Base-by-base conservation (phyloP, 1,140 invertebrate species). In the Planococcus citri region DNA sequence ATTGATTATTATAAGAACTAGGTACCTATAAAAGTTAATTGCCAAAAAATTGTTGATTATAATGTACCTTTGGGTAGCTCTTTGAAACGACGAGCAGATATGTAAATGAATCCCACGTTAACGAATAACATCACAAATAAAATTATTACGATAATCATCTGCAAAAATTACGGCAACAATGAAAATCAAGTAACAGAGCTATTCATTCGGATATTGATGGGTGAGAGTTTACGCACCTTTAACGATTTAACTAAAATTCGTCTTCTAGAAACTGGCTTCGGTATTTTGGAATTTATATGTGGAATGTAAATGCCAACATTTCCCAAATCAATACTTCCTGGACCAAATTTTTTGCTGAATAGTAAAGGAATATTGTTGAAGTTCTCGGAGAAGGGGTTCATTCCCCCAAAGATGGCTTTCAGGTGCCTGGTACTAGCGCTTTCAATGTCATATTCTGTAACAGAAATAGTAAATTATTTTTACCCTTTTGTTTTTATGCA, bases 221-320 rank as follows among this genome's bases (percentile, higher is more conserved):
- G 29, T 6, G 17, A 22, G 6, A 58, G 17, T n/a, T 58, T 8
- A 4, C 51, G 10, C 10, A 64, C 60, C 25, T 64, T 64, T 64
- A 64, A 64, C 17, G 60, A 64, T 64, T 64, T 64, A 27, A 64
- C 25, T 10, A 64, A 24, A 25, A 64, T 64, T 9, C 60, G 60
- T 64, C 60, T 64, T 64, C 60, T 64, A 12, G 60, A 64, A 9
- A 27, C 22, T 25, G 60, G 60, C 24, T 64, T 64, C 24, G 60
- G 60, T 64, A 64, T 64, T 27, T 64, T 64, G 25, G 60, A 64
- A 64, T 64, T 64, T 64, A 64, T 64, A 24, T 64, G 60, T 25
- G 60, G 60, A 64, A 64, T 64, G 60, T 64, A 64, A 27, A 64
- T 64, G 22, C 60, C 60, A 25, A 64, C 60, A 64, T 64, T 64